A percentile compares a stretch with the other conserved stretches of the same genome.
Evolutionary conservation across 1,140 invertebrate species (phyloP).

Genomic region (Colletes latitarsis): DNA sequence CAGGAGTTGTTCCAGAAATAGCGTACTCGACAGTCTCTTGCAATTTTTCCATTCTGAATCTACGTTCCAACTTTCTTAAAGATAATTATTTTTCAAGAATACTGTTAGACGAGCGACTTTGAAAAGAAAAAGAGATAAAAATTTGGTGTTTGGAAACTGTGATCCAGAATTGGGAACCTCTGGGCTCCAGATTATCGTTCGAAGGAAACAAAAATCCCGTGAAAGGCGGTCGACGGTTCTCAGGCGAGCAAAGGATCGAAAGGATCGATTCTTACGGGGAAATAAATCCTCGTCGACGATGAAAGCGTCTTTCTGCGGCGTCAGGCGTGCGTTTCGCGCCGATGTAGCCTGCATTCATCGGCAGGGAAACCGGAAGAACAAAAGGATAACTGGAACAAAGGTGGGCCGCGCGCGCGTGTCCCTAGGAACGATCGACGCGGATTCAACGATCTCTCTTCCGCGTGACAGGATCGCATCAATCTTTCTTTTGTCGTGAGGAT

Average conservation of each 20-base stretch:
- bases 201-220: slow-evolving; percentile 32
- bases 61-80: no score
- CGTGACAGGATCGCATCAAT: slow-evolving; percentile 12
- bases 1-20: no score
- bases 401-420: neutral
- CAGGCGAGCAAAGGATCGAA: slow-evolving; percentile 43
- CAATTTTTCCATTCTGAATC: no score
- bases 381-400: slow-evolving; percentile 30
- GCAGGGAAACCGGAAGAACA: slow-evolving; percentile 29
- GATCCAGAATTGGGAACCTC: no score
- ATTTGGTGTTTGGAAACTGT: no score
- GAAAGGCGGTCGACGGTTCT: slow-evolving; percentile 38
- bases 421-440: neutral
- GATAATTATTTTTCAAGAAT: no score
- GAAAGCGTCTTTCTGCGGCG: slow-evolving; percentile 41
- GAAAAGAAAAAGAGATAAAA: no score
- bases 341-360: neutral
- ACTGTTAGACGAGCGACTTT: no score
- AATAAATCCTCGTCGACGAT: slow-evolving; percentile 59
- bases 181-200: neutral
- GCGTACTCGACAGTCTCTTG: no score
- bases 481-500: neutral
- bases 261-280: slow-evolving; percentile 56
- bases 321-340: neutral
- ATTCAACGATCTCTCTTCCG: slow-evolving; percentile 3